These are phyloP conservation scores for Micromesistius poutassou DNA, from an alignment of 2,797 vertebrate genomes.

Conservation along the genomic window DNA sequence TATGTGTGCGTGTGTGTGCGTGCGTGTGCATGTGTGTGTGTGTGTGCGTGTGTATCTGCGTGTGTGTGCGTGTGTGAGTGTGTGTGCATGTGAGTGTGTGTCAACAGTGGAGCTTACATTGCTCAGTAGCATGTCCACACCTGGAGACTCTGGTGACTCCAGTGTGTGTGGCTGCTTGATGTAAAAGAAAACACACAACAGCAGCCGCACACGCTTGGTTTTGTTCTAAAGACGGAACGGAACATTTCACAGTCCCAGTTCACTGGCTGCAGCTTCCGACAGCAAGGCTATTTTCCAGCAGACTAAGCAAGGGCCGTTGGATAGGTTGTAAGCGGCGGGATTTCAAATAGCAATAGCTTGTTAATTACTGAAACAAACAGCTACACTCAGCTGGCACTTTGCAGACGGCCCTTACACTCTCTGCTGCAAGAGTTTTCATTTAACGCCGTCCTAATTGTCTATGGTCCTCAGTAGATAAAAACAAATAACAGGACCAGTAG, in stretches of 20 bases:
- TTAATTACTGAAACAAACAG: slow-evolving; percentile 1
- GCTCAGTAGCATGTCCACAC: background rate
- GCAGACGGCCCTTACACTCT: background rate
- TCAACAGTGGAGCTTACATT: background rate
- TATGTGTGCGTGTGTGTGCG: background rate
- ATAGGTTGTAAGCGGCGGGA: background rate
- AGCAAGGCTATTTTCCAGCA: slow-evolving; percentile 4
- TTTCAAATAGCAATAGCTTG: background rate
- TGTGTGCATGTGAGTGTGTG: background rate
- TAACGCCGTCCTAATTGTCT: background rate
- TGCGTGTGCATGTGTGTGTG: background rate
- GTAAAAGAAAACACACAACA: background rate
- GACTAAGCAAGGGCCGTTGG: background rate
- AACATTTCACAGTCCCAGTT: background rate
- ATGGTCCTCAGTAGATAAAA: background rate
- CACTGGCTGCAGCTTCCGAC: background rate
- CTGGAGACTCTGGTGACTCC: too few relatives aligned
- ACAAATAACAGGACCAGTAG: background rate
- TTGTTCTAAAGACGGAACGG: background rate
- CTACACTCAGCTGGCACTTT: background rate
- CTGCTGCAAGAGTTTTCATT: background rate
- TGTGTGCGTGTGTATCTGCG: too few relatives aligned
- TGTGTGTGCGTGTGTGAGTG: too few relatives aligned
- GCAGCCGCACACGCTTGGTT: background rate
- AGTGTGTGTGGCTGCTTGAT: background rate